phyloP scores from a whole-genome alignment of 1,140 invertebrate genomes.

The Neodiprion pinetum region DNA sequence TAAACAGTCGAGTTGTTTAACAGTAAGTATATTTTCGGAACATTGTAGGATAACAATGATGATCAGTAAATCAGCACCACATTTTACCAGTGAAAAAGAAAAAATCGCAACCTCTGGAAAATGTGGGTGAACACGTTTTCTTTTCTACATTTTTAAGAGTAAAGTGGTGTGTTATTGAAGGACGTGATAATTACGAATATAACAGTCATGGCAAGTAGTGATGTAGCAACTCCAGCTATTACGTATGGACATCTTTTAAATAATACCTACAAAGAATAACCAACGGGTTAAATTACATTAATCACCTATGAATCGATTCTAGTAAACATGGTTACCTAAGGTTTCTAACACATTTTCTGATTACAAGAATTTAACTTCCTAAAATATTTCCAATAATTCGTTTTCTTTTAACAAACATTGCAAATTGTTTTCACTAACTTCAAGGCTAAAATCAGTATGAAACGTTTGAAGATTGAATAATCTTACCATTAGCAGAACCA shows the following conservation, averaged over 20 bases:
- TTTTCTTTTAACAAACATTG: constrained; percentile 9
- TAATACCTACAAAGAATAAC: constrained; percentile 40
- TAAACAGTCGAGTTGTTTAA: constrained; percentile 32
- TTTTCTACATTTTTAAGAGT: constrained; percentile 28
- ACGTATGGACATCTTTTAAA: constrained; percentile 51
- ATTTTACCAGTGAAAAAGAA: neutral
- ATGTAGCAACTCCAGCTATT: constrained; percentile 43
- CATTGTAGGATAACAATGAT: too few relatives aligned
- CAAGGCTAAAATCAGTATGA: constrained; percentile 12
- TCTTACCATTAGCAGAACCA: constrained; percentile 53
- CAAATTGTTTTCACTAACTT: neutral
- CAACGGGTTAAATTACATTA: constrained; percentile 17
- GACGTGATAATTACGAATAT: constrained; percentile 43
- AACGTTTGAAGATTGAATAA: constrained; percentile 8
- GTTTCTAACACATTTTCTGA: constrained; percentile 13
- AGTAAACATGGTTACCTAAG: constrained; percentile 19
- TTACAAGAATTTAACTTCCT: constrained; percentile 4
- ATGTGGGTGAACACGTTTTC: constrained; percentile 10
- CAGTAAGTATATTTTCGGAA: constrained; percentile 30
- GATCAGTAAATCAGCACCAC: too few relatives aligned
- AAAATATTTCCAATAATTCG: constrained; percentile 7
- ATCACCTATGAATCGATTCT: constrained; percentile 10
- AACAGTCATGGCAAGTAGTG: constrained; percentile 43
- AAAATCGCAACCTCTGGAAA: constrained; percentile 26
- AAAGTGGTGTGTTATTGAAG: constrained; percentile 43